Base-by-base conservation (phyloP, 2,797 vertebrate genomes). In the Melanotaenia boesemani region DNA sequence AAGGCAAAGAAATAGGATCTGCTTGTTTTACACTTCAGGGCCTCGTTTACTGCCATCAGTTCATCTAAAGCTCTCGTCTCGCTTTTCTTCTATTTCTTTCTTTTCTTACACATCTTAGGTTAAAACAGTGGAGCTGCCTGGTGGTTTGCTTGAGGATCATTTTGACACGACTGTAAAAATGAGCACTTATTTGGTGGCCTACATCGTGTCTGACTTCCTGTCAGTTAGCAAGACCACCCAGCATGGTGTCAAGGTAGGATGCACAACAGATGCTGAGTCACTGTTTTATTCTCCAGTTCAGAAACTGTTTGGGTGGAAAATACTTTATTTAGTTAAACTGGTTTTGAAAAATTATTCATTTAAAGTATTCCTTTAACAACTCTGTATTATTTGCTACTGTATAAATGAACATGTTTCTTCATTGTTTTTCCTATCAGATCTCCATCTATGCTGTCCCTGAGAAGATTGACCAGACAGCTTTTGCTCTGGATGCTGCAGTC, bases 121-220 rank as follows among this genome's bases (percentile, higher is more conserved):
- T 36, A 96, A 94, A 84, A 96, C 96, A 0, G 78, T 96, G 60
- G 82, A 63, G 12, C 13, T 98, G 44, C 86, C 89, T 0, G 93
- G 89, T 4, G 92, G 94, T 72, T 92, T 98, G 60, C 79, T 97
- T 28, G 96, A 99, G 84, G 97, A 98, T 85, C 91, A 96, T 71
- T 98, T 98, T 78, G 96, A 95, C 81, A 93, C 94, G 68, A 96
- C 94, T 1, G 95, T 98, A 22, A 96, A 93, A 91, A 98, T 99
- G 97, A 98, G 97, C 84, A 98, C 96, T 0, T 98, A 98, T 88
- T 91, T 98, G 30, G 94, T 98, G 83, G 97, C 97, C 48, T 98
- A 96, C 84, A 96, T 98, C 1, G 86, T 99, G 77, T 97, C 95
- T 0, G 97, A 98, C 85, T 98, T 99, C 84, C 86, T 95, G 84